Evolutionary conservation across 2,888 invertebrate species (phyloP), one percentile per base, ranked within the genome.

Genomic region (Vanessa cardui): DNA sequence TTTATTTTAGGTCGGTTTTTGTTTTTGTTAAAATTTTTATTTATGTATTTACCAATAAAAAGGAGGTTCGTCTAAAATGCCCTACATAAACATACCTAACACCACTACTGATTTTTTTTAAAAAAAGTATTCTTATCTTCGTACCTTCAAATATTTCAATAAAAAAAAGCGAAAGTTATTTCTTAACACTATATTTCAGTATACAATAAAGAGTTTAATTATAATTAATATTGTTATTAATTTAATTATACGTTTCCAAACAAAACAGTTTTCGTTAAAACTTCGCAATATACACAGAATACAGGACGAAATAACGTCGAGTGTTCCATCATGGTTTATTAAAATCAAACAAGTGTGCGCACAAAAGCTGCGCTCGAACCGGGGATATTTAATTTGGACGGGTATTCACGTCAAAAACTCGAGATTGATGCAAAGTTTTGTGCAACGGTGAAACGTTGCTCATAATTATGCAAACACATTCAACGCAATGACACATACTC

Each of bases 291-390:
- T 12, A 61, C 60, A 60, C 54, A 64, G 49, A 58, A 64, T 58
- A 44, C 49, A 50, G 21, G n/a, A 49, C 49, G 15, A 18, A 60
- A 8, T 56, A 18, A 33, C 47, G 54, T 8, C 46, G 44, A 60
- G 26, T 20, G 46, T 61, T 66, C 46, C 46, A 61, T 66, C 65
- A 66, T 15, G 33, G 54, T 31, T 60, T 66, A 66, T 66, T 61
- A 60, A 61, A 66, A 61, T 54, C 33, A 66, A 61, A 66, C 60
- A 66, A 60, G 60, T 59, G 52, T 6, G 15, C 18, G 31, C 16
- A 54, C 26, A 26, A 21, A 54, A 16, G 44, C 50, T 21, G 26
- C 15, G n/a, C 52, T 7, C 26, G 15, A 15, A 33, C 9, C 16
- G 15, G 6, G 26, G 9, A 26, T 46, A n/a, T 47, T 60, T 60